phyloP scores from a whole-genome alignment of 2,113 vertebrate genomes.

The Gavia stellata region DNA sequence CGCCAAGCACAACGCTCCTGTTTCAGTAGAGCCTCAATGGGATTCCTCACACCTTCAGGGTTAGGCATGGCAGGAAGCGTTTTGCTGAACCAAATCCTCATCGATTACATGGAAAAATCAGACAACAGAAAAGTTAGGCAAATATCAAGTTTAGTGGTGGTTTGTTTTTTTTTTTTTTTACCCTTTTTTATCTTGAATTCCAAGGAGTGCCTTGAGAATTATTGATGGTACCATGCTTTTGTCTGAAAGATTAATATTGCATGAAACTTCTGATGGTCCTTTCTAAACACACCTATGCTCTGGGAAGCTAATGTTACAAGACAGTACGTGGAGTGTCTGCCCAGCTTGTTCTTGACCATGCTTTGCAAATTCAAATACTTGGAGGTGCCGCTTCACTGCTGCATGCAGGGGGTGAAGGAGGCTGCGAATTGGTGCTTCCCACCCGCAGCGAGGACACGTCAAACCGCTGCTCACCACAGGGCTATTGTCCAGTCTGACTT shows the following conservation, averaged over 20 bases:
- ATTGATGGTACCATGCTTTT: not conserved
- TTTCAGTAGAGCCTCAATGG: not conserved
- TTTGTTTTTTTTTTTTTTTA: no score
- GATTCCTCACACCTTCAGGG: not conserved
- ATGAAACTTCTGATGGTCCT: not conserved
- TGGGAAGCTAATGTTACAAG: not conserved
- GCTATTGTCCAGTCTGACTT: not conserved
- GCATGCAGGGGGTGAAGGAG: no score
- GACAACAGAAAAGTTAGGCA: not conserved
- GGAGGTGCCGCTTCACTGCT: not conserved
- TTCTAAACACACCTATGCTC: not conserved
- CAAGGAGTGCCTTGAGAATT: not conserved
- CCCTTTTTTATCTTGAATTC: not conserved
- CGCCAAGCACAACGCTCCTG: not conserved
- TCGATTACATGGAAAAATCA: not conserved
- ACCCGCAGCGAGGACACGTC: not conserved
- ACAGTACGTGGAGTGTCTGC: accelerated
- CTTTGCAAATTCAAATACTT: not conserved
- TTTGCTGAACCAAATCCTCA: not conserved
- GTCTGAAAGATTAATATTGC: not conserved
- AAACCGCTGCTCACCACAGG: accelerated
- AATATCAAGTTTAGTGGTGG: not conserved
- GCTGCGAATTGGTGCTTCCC: not conserved
- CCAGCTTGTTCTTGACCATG: not conserved
- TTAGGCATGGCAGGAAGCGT: not conserved